phyloP scores from a whole-genome alignment of 2,113 vertebrate species.

The Corythoichthys intestinalis region DNA sequence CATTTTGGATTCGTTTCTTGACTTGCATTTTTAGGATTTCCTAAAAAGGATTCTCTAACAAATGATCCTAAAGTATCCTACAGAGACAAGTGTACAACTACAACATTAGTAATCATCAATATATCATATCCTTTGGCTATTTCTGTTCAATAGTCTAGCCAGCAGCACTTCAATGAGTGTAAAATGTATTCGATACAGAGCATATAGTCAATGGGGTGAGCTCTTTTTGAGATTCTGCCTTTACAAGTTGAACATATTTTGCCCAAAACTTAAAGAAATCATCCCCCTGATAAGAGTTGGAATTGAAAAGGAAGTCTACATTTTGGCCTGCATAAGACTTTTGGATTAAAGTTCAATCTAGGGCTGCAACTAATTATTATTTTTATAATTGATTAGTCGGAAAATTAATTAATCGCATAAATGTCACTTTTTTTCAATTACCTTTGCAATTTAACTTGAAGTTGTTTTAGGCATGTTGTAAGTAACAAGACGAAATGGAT shows the following conservation, averaged over 20 bases:
- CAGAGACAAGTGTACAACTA: neutral
- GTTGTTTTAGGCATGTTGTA: no score
- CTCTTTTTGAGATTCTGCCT: neutral
- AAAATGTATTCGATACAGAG: neutral
- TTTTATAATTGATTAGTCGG: no score
- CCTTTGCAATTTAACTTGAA: no score
- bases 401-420: no score
- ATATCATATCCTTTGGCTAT: neutral
- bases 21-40: neutral
- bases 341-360: no score
- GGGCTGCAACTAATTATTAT: no score
- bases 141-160: neutral
- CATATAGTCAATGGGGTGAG: neutral
- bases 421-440: no score
- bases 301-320: neutral
- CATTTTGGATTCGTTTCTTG: neutral
- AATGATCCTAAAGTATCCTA: neutral
- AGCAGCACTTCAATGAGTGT: neutral
- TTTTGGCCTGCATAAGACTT: neutral
- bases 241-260: neutral
- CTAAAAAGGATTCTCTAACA: neutral
- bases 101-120: neutral
- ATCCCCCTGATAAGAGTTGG: no score
- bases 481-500: no score
- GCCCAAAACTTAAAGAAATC: neutral